Evolutionary conservation across 2,888 invertebrate genomes (phyloP).

Genomic region (Acrobasis suavella): DNA sequence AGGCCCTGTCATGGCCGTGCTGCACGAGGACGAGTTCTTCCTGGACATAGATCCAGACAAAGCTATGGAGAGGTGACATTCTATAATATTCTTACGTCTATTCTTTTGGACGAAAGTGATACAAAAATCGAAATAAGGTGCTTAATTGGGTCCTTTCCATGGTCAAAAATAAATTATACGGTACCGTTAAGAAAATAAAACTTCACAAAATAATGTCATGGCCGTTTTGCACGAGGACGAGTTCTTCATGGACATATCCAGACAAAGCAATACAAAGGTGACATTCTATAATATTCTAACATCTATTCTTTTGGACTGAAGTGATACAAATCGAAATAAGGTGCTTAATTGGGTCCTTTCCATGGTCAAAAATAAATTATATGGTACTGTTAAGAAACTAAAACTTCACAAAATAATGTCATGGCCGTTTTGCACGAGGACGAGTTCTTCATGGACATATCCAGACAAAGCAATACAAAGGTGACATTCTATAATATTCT

Average conservation of each 20-base stretch:
- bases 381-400: too few relatives aligned
- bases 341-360: too few relatives aligned
- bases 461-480: constrained; percentile 91
- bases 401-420: too few relatives aligned
- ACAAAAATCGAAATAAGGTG: too few relatives aligned
- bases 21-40: constrained; percentile 95
- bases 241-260: constrained; percentile 95
- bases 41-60: constrained; percentile 96
- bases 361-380: too few relatives aligned
- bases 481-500: constrained; percentile 45
- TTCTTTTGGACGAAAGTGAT: too few relatives aligned
- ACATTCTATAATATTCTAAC: constrained; percentile 10
- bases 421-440: constrained; percentile 95
- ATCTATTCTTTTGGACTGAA: too few relatives aligned
- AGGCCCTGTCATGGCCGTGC: constrained; percentile 93
- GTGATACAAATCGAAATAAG: too few relatives aligned
- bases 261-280: constrained; percentile 90
- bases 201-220: too few relatives aligned
- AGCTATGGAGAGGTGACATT: constrained; percentile 84
- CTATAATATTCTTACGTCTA: neutral
- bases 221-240: constrained; percentile 95
- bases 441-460: constrained; percentile 95
- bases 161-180: too few relatives aligned
- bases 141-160: too few relatives aligned
- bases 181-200: too few relatives aligned